Evolutionary conservation across 1,140 invertebrate genomes (phyloP).

Genomic region (Drosophila erecta): DNA sequence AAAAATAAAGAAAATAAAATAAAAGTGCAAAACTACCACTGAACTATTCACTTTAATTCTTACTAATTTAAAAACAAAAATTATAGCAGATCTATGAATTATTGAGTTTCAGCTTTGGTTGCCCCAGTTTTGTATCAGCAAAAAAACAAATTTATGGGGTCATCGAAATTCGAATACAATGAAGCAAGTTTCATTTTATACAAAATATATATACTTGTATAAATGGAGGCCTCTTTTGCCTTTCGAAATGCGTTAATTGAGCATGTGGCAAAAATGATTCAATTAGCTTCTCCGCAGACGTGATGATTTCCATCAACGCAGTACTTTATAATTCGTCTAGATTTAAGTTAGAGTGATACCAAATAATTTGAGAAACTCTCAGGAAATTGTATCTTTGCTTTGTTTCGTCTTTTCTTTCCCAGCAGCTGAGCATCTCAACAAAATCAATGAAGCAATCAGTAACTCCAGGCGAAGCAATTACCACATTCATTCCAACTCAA

Average conservation of each 20-base stretch:
- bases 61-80: constrained; percentile 16
- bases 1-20: not conserved
- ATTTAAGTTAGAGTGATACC: no score
- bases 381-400: no score
- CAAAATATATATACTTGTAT: not conserved
- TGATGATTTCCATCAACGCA: not conserved
- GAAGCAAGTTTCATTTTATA: no score
- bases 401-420: not conserved
- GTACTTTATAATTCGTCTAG: no score
- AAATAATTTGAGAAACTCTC: no score
- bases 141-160: constrained; percentile 28
- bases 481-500: constrained; percentile 13
- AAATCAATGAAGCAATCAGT: constrained; percentile 24
- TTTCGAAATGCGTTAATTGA: constrained; percentile 29
- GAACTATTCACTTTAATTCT: not conserved
- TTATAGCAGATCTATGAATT: constrained; percentile 82
- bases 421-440: not conserved
- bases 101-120: constrained; percentile 11
- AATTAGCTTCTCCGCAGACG: constrained; percentile 8
- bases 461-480: constrained; percentile 19
- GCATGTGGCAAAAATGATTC: constrained; percentile 32
- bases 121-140: constrained; percentile 26
- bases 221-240: constrained; percentile 7
- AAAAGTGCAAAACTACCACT: not conserved
- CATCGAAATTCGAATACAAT: constrained; percentile 10